Evolutionary conservation across 2,797 vertebrate species (phyloP), one percentile per base, ranked within the genome.

Genomic region (Spizella passerina): DNA sequence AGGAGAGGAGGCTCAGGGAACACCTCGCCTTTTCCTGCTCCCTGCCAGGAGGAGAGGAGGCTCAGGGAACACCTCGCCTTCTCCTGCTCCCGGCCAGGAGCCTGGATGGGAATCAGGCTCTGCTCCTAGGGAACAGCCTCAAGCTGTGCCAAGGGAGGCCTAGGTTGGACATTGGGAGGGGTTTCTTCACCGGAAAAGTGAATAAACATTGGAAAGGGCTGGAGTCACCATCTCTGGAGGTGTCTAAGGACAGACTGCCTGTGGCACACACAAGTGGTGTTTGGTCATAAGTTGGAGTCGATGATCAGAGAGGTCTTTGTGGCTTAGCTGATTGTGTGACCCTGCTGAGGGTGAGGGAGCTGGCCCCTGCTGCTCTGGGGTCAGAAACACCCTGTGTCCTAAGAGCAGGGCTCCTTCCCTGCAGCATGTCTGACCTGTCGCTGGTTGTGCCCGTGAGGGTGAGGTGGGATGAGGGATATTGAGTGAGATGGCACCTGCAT

Each of bases 371-470:
- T 68, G 47, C 34, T 41, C 61, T 55, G 1, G 2, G 10, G 3
- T 13, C 23, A 43, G 27, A 27, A 27, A 24, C 16, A 36, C 7
- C 9, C 1, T 52, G 4, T 9, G 13, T 2, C 3, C 34, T 3
- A 34, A 19, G 55, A 32, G 15, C 17, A 2, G 30, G 14, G 6
- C 0, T 8, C 14, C 44, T 73, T 55, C 16, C 4, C 24, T 43
- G 8, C 10, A 5, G 6, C 5, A 7, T 36, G 2, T 32, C 20
- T 26, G 16, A 3, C 5, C 8, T 7, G 56, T 7, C 2, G 43
- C 66, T 23, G 4, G 15, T 5, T 1, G 1, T 46, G 17, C 19
- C 29, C 3, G 3, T 5, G 10, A 8, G 7, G 34, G 4, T 10
- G 8, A 6, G 10, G 41, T 1, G 21, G 8, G 29, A 3, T 57